Evolutionary conservation across 2,888 invertebrate genomes (phyloP).

Genomic region (Dascillus cervinus): DNA sequence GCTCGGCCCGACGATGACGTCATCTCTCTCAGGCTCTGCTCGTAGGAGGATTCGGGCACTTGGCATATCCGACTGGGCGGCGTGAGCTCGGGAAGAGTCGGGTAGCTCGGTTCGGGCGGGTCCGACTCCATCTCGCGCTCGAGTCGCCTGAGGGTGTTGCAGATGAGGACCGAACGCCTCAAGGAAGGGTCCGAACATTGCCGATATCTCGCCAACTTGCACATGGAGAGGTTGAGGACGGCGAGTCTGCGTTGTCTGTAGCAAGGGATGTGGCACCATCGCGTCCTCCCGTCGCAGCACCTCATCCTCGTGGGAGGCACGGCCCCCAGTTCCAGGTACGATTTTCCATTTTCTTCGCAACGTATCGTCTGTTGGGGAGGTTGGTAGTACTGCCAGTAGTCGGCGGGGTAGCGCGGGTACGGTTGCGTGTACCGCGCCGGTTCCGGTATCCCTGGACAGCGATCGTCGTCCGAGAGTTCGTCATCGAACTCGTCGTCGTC

Average conservation of each 20-base stretch:
- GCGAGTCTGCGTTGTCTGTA: conserved; percentile 80
- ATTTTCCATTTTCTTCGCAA: conserved; percentile 83
- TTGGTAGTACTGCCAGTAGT: conserved; percentile 46
- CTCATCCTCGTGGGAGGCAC: conserved; percentile 40
- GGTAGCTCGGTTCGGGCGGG: conserved; percentile 44
- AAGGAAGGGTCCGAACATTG: conserved; percentile 86
- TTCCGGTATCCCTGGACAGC: conserved; percentile 47
- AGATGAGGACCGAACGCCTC: conserved; percentile 84
- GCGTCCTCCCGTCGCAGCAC: conserved; percentile 41
- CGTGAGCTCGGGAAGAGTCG: conserved; percentile 40
- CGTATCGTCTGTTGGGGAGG: conserved; percentile 72
- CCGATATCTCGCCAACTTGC: conserved; percentile 79
- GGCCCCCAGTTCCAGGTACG: conserved; percentile 78
- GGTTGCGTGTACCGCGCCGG: conserved; percentile 27
- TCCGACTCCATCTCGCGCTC: conserved; percentile 81
- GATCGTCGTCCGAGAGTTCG: conserved; percentile 49
- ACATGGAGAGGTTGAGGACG: conserved; percentile 86
- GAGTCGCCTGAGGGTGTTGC: conserved; percentile 82
- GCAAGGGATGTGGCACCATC: conserved; percentile 75
- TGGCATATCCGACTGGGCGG: conserved; percentile 33
- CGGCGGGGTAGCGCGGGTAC: conserved; percentile 40
- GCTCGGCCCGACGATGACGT: conserved; percentile 51
- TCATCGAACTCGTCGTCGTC: conserved; percentile 58
- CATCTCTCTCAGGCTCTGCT: conserved; percentile 44
- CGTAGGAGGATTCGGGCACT: conserved; percentile 29